Evolutionary conservation across 1,140 invertebrate species (phyloP).

Genomic region (Macrotrachela quadricornifera): DNA sequence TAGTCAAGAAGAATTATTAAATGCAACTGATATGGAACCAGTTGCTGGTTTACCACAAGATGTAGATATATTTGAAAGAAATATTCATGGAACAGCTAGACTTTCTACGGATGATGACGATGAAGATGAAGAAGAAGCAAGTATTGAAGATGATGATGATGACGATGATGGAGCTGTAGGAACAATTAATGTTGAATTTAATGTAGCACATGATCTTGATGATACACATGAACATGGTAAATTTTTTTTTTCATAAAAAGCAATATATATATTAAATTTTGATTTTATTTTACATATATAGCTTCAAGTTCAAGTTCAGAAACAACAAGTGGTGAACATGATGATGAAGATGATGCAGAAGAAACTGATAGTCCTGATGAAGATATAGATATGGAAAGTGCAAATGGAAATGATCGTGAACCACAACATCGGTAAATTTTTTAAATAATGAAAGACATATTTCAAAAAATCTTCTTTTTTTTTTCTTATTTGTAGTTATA

Average conservation of each 20-base stretch:
- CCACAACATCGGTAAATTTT: not conserved
- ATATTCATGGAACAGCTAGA: slow-evolving; percentile 14
- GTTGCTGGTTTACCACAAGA: slow-evolving; percentile 6
- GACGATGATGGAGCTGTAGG: slow-evolving; percentile 14
- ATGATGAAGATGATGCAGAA: not conserved
- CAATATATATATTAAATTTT: not conserved
- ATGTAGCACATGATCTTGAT: slow-evolving; percentile 1
- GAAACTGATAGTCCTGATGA: not conserved
- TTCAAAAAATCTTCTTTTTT: too few relatives aligned
- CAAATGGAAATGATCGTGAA: not conserved
- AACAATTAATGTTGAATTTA: not conserved
- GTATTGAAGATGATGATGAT: slow-evolving; percentile 9
- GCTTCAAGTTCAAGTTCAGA: not conserved
- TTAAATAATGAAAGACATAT: too few relatives aligned
- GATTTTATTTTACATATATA: not conserved
- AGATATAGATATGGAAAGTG: not conserved
- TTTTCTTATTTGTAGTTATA: not conserved
- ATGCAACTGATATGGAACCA: slow-evolving; percentile 8
- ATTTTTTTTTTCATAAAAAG: slow-evolving; percentile 13
- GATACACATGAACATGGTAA: slow-evolving; percentile 15
- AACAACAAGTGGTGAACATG: not conserved
- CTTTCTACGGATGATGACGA: slow-evolving; percentile 34
- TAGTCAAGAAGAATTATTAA: not conserved
- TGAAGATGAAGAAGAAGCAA: slow-evolving; percentile 35
- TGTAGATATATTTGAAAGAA: not conserved